These are phyloP conservation scores for Papilio helenus DNA, from an alignment of 1,140 invertebrate species.

Conservation along the genomic window DNA sequence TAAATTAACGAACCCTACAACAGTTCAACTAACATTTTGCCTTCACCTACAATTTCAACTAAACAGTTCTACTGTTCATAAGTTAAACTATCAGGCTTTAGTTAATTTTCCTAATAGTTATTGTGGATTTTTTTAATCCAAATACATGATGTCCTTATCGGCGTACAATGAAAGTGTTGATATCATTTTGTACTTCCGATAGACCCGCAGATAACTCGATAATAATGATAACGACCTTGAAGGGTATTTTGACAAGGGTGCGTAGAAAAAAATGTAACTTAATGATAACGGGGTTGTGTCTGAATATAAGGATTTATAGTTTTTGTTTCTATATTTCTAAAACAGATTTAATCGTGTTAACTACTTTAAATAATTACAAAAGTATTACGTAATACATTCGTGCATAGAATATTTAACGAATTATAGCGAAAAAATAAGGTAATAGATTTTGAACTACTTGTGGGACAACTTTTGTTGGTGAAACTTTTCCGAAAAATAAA, in stretches of 20 bases:
- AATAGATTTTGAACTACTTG: neutral
- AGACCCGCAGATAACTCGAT: neutral
- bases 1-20: too few relatives aligned
- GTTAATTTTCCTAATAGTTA: too few relatives aligned
- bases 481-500: neutral
- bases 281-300: neutral
- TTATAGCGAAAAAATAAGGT: neutral
- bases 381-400: too few relatives aligned
- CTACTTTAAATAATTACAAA: too few relatives aligned
- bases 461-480: neutral
- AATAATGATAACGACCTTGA: neutral
- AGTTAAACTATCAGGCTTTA: too few relatives aligned
- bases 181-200: neutral
- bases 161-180: neutral
- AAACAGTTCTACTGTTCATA: too few relatives aligned
- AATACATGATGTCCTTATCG: neutral
- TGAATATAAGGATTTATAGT: neutral
- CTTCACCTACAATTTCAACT: too few relatives aligned
- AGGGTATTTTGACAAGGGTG: neutral
- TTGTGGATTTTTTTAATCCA: too few relatives aligned
- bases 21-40: too few relatives aligned
- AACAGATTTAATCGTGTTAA: too few relatives aligned
- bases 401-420: neutral
- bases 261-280: neutral
- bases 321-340: too few relatives aligned